Evolutionary conservation across 2,888 invertebrate genomes (phyloP), one percentile per base, ranked within the genome.

Genomic region (Meiosimyza decipiens): DNA sequence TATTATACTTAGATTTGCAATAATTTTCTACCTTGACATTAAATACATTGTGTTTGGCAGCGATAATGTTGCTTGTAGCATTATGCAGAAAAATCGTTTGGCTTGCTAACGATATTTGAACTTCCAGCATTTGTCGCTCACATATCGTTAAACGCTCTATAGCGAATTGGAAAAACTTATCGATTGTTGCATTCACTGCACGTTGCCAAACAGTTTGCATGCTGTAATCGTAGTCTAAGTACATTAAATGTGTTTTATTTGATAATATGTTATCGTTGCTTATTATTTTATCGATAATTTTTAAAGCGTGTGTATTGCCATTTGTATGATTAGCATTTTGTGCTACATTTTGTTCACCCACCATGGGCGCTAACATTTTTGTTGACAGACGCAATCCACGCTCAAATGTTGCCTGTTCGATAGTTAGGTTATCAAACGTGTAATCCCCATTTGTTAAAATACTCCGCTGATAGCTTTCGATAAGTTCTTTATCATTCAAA

Each of bases 361-460:
- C 49, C 33, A 47, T 11, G 3, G 13, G 33, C 28, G 50, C 40
- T 40, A 40, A n/a, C n/a, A 4, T 11, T 22, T 50, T 51, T 15
- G 0, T 6, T 3, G 9, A 11, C 1, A 73, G 63, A 5, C 77
- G 28, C 40, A 84, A 65, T 1, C 85, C 85, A 1, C 67, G 76
- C 13, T 79, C 74, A 54, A 86, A 85, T 33, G 73, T 76, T 0
- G 80, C 85, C 5, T 66, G 76, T 22, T 82, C 81, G 7, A 85
- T 75, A 0, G 79, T 66, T 49, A 86, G 75, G 13, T 77, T 81
- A 60, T 84, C 82, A 18, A 86, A 82, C 55, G 79, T 78, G 62
- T 84, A 82, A 51, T 82, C 79, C 0, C 73, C 76, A 74, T 82
- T 77, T 1, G 79, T 78, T 47, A 83, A 82, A 50, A 86, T 79